Conservation (phyloP, 2,113 vertebrate species). For the Nesogale talazaci region DNA sequence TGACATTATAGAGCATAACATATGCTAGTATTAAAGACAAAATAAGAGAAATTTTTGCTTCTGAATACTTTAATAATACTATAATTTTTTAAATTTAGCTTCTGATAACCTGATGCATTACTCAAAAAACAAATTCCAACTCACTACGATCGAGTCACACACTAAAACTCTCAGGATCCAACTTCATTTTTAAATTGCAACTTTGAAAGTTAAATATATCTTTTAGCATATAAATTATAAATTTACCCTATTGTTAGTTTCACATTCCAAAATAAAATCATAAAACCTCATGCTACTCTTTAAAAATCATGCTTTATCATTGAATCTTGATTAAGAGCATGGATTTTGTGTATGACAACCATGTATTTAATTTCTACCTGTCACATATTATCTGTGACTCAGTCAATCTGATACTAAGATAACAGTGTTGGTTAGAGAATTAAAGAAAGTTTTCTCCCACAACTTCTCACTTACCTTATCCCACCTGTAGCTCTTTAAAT, state of each 20-base stretch:
- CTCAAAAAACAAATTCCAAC: neutral
- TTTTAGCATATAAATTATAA: neutral
- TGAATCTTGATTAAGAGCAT: neutral
- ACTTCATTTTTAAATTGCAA: neutral
- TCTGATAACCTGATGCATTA: slow-evolving; percentile 18
- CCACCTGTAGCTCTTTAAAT: neutral
- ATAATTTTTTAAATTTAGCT: slow-evolving; percentile 3
- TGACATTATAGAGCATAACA: neutral
- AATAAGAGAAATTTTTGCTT: neutral
- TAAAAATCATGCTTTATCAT: neutral
- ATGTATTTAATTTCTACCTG: neutral
- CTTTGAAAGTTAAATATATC: neutral
- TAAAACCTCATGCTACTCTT: neutral
- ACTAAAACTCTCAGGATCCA: neutral
- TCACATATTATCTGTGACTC: neutral
- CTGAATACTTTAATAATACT: neutral
- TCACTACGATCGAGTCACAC: neutral
- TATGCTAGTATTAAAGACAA: neutral
- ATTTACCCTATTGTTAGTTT: neutral
- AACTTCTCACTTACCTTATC: neutral
- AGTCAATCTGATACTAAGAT: neutral
- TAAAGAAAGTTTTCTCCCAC: neutral
- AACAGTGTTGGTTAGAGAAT: neutral
- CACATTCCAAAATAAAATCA: slow-evolving; percentile 5
- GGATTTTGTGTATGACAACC: neutral